Percentiles rank a stretch among this genome's conserved stretches.
phyloP scores from a whole-genome alignment of 2,888 invertebrate genomes.

The Plagiodera versicolora region DNA sequence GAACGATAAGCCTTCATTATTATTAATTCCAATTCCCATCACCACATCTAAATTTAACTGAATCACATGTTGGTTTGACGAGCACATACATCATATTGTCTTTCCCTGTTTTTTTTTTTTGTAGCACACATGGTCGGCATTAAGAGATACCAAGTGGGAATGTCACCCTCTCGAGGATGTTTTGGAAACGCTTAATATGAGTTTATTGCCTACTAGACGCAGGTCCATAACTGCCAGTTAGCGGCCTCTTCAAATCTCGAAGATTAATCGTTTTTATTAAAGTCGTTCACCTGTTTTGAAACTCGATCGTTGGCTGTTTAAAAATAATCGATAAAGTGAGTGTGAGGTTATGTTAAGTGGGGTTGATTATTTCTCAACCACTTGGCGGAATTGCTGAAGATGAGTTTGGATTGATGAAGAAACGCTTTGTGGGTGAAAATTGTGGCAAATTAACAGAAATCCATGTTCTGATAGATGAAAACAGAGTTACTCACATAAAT shows the following conservation, averaged over 20 bases:
- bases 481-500: too few relatives aligned
- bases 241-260: neutral
- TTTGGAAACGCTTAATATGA: conserved; percentile 12
- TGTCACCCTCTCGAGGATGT: conserved; percentile 16
- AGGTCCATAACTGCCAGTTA: conserved; percentile 9
- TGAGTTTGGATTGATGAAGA: too few relatives aligned
- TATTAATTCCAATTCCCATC: neutral
- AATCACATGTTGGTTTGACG: conserved; percentile 6
- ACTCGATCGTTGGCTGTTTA: conserved; percentile 3
- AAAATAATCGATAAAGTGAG: neutral
- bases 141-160: conserved; percentile 10
- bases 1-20: too few relatives aligned
- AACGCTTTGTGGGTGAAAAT: too few relatives aligned
- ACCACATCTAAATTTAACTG: neutral
- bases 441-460: too few relatives aligned
- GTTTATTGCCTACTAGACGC: conserved; percentile 11
- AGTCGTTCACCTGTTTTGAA: conserved; percentile 16
- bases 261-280: conserved; percentile 1
- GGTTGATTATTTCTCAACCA: too few relatives aligned
- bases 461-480: too few relatives aligned
- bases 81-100: conserved; percentile 4
- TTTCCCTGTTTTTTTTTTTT: conserved; percentile 1
- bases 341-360: neutral
- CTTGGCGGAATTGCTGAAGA: too few relatives aligned
- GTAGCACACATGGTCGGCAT: conserved; percentile 3